phyloP scores from a whole-genome alignment of 2,797 vertebrate species.

The Cheirogaleus major region DNA sequence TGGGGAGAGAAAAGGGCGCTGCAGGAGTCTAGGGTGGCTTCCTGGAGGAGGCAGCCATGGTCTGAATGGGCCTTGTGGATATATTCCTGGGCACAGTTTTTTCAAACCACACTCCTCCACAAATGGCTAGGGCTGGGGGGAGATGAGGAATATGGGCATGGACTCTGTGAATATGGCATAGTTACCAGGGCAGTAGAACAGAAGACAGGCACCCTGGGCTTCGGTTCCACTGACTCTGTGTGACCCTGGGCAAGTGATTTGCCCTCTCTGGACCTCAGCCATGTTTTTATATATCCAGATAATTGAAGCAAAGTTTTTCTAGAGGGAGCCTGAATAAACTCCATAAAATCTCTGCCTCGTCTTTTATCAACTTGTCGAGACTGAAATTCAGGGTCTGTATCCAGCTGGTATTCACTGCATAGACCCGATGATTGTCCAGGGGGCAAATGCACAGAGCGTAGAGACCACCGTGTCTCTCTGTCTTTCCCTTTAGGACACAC shows the following conservation, averaged over 20 bases:
- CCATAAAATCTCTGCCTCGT: neutral
- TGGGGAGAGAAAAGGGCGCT: accelerated
- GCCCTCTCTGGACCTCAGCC: neutral
- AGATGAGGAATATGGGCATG: neutral
- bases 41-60: neutral
- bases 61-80: neutral
- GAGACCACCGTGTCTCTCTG: neutral
- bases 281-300: neutral
- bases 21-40: neutral
- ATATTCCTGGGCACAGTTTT: neutral
- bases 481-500: neutral
- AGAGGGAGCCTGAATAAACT: neutral
- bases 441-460: neutral
- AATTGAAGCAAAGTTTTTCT: neutral
- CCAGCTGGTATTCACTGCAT: too few relatives aligned
- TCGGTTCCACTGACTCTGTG: neutral
- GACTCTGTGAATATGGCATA: neutral
- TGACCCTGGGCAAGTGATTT: neutral
- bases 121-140: neutral
- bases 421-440: neutral
- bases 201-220: neutral
- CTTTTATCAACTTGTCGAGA: neutral
- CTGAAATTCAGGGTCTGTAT: neutral
- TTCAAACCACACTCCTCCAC: neutral
- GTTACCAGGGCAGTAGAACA: neutral